Evolutionary conservation across 2,113 vertebrate genomes (phyloP).

Genomic region (Nansenia antarctica): DNA sequence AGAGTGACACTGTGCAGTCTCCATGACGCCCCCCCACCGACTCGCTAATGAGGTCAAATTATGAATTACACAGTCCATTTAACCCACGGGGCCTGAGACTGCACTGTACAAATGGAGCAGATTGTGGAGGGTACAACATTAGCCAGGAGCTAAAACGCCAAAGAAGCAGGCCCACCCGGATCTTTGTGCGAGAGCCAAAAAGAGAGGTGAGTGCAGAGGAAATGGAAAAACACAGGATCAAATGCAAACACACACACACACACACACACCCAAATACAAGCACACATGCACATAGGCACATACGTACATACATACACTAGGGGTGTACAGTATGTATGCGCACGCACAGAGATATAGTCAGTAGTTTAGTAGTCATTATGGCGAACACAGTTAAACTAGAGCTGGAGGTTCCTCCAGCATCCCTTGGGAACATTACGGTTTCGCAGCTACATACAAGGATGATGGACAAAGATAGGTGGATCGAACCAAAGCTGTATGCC

Average conservation of each 20-base stretch:
- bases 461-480: too few species aligned
- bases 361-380: too few species aligned
- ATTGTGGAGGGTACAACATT: constrained; percentile 38
- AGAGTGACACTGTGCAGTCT: constrained; percentile 54
- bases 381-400: too few species aligned
- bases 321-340: too few species aligned
- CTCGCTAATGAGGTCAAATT: constrained; percentile 74
- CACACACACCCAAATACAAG: too few species aligned
- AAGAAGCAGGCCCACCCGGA: constrained; percentile 33
- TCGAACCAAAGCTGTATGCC: too few species aligned
- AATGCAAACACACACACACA: constrained; percentile 7
- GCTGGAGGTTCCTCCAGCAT: too few species aligned
- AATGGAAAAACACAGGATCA: constrained; percentile 24
- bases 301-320: too few species aligned
- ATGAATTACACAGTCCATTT: constrained; percentile 66
- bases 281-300: too few species aligned
- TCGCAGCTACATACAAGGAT: too few species aligned
- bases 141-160: constrained; percentile 46
- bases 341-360: too few species aligned
- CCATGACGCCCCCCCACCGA: constrained; percentile 37
- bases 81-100: constrained; percentile 41
- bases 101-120: constrained; percentile 23
- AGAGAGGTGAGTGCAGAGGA: constrained; percentile 18
- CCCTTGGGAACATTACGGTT: too few species aligned
- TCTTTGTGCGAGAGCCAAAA: constrained; percentile 21